phyloP scores from a whole-genome alignment of 2,113 vertebrate species.

The Dipodomys ordii region DNA sequence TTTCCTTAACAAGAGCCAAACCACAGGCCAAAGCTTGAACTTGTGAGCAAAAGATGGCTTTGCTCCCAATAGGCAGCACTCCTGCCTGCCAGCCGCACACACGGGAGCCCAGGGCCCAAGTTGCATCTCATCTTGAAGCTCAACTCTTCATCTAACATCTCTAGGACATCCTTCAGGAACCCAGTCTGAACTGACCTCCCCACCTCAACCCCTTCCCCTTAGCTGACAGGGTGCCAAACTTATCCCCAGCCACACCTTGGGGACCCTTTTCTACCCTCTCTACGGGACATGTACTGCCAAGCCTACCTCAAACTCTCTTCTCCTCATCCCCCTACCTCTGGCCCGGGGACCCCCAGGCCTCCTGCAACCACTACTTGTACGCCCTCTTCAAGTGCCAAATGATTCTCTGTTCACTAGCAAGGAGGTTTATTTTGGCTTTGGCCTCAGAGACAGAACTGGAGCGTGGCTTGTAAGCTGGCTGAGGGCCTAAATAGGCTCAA shows the following conservation, averaged over 20 bases:
- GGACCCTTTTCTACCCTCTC: too few relatives aligned
- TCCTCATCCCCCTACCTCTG: not conserved
- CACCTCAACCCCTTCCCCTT: not conserved
- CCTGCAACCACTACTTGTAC: not conserved
- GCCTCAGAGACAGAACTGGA: too few relatives aligned
- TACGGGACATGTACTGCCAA: not conserved
- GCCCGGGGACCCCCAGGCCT: not conserved
- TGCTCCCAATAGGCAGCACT: too few relatives aligned
- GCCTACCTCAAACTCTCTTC: not conserved
- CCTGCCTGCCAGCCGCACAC: not conserved
- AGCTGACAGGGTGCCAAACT: too few relatives aligned
- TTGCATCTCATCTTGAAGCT: not conserved
- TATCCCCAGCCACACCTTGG: not conserved
- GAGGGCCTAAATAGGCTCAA: too few relatives aligned
- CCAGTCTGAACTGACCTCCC: not conserved
- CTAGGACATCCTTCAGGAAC: not conserved
- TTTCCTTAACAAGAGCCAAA: too few relatives aligned
- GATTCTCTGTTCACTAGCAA: not conserved
- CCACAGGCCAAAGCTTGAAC: too few relatives aligned
- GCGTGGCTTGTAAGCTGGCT: too few relatives aligned
- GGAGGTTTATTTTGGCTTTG: not conserved
- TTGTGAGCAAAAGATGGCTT: too few relatives aligned
- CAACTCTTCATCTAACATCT: not conserved
- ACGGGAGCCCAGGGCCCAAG: not conserved
- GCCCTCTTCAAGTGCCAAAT: not conserved